These are phyloP conservation scores for Tridacna crocea DNA, from an alignment of 2,888 invertebrate genomes.

Conservation along the genomic window DNA sequence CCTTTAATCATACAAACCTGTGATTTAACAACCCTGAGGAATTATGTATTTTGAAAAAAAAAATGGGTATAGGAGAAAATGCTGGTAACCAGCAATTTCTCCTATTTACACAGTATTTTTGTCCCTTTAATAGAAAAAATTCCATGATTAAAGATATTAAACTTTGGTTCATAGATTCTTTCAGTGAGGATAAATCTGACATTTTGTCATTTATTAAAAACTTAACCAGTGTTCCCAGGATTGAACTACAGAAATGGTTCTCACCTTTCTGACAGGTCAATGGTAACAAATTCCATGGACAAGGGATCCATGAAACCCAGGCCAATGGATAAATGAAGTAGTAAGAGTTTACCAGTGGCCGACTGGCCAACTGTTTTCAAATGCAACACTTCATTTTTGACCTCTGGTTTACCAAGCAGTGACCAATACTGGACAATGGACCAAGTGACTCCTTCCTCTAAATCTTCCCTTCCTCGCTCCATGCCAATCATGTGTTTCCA, in stretches of 20 bases:
- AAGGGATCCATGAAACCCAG: constrained; percentile 51
- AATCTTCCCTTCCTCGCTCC: not conserved
- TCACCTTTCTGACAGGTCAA: constrained; percentile 22
- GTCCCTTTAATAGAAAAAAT: too few species aligned
- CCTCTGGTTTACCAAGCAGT: constrained; percentile 3
- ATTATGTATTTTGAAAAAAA: too few species aligned
- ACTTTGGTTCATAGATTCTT: too few species aligned
- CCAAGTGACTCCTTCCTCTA: constrained; percentile 28
- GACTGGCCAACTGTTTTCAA: constrained; percentile 10
- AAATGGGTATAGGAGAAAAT: too few species aligned
- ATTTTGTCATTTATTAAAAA: too few species aligned
- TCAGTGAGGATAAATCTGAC: too few species aligned
- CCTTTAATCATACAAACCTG: too few species aligned
- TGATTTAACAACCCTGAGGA: too few species aligned
- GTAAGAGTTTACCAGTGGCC: constrained; percentile 38
- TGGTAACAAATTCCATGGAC: constrained; percentile 39
- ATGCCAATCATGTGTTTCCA: constrained; percentile 25
- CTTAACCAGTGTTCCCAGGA: too few species aligned
- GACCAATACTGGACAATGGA: constrained; percentile 29
- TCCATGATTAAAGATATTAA: too few species aligned
- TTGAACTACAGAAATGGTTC: not conserved
- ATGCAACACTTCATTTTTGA: not conserved
- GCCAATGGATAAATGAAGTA: constrained; percentile 38
- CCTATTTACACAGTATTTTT: too few species aligned
- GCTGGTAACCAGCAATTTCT: too few species aligned